Base-by-base conservation (phyloP, 2,113 vertebrate genomes). In the Tylochromis polylepis region DNA sequence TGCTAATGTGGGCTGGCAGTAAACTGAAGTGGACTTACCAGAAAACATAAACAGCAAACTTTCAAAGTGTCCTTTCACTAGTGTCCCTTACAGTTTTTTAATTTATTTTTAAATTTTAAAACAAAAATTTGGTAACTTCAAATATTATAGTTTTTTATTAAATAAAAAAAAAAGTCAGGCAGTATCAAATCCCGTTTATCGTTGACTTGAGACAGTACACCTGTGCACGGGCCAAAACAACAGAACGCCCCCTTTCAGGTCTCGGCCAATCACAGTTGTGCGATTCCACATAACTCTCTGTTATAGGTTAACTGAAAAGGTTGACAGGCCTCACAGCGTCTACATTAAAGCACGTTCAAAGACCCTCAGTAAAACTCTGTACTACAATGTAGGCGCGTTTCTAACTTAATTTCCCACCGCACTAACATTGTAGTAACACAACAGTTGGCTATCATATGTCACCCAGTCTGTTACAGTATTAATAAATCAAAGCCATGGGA, bases 81-180 rank as follows among this genome's bases (percentile, higher is more conserved):
- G 38, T 46, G 67, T 16, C 22, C 14, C 5, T 27, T 49, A 75
- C 8, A 5, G 27, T 75, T 11, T 18, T 22, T 49, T 16, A 72
- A 11, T 72, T 72, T 27, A 22, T 31, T 62, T 62, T 62, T n/a
- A n/a, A 62, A n/a, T n/a, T 59, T 59, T 0, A 3, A 34, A 34
- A 0, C 0, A 2, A 58, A 31, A 59, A 16, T n/a, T n/a, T 3
- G 2, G 4, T 36, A 36, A 65, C 18, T 65, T 65, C 18, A 46
- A 72, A 29, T 72, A 11, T 46, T 72, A 18, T 46, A 24, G 12
- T 24, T 70, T 27, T 65, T 8, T 3, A 12, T 8, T 38, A n/a
- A 65, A 38, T 38, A 1, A 7, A n/a, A 65, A 34, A 34, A n/a
- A n/a, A 36, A 0, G 22, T 43, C 12, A 70, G 38, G 27, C 38